phyloP scores from a whole-genome alignment of 2,797 vertebrate genomes.

The Premnoplex brunnescens region DNA sequence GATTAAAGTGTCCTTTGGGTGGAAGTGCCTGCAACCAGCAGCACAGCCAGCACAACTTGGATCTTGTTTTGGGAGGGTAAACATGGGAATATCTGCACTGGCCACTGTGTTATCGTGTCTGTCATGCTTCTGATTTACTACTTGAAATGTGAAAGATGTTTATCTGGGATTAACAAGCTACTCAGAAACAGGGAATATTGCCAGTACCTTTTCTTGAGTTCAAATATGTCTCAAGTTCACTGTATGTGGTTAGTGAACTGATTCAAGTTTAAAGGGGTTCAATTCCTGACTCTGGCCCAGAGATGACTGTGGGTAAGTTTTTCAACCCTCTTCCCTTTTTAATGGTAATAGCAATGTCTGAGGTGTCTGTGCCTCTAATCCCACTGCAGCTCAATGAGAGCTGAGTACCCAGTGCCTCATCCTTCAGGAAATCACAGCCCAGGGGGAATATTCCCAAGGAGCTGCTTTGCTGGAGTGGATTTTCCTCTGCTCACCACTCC shows the following conservation, averaged over 20 bases:
- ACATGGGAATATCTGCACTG: not conserved
- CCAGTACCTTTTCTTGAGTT: not conserved
- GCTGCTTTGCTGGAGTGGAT: not conserved
- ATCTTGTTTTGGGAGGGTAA: not conserved
- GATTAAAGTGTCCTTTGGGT: not conserved
- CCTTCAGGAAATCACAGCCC: not conserved
- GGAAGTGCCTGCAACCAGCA: not conserved
- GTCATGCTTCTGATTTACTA: not conserved
- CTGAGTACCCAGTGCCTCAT: not conserved
- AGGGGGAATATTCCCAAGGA: not conserved
- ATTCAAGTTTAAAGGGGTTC: not conserved
- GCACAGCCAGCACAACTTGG: not conserved
- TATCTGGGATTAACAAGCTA: not conserved
- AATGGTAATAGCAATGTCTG: not conserved
- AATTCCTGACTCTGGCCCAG: not conserved
- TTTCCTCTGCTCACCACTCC: not conserved
- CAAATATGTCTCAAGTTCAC: accelerated
- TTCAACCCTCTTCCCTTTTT: not conserved
- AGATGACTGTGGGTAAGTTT: not conserved
- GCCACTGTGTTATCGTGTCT: not conserved
- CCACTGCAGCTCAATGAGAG: not conserved
- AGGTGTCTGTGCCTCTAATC: not conserved
- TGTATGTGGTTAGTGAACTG: not conserved
- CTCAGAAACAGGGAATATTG: not conserved
- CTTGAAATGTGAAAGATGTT: not conserved